Evolutionary conservation across 2,113 vertebrate species (phyloP).

Genomic region (Tetraodon nigroviridis): DNA sequence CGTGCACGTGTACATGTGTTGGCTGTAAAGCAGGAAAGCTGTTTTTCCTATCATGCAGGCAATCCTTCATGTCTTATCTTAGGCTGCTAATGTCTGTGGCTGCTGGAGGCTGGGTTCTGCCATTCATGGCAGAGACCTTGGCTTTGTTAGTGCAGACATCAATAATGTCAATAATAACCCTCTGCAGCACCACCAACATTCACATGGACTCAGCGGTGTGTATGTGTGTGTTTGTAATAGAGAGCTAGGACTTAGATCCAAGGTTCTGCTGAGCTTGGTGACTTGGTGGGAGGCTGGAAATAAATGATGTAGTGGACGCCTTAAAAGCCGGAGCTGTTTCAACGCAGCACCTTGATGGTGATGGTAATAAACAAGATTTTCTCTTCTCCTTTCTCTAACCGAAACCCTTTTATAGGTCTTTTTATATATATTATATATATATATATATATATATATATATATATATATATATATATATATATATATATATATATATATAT

Average conservation of each 20-base stretch:
- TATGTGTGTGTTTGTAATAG: constrained; percentile 7
- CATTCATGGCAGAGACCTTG: constrained; percentile 80
- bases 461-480: no score
- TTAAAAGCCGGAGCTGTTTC: constrained; percentile 38
- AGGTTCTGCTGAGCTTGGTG: constrained; percentile 29
- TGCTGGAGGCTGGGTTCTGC: constrained; percentile 72
- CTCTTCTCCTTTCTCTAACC: no score
- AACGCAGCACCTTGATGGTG: constrained; percentile 25
- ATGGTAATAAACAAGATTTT: background rate
- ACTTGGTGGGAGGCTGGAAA: constrained; percentile 5
- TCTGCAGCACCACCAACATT: constrained; percentile 62
- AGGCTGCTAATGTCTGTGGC: constrained; percentile 76
- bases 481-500: no score
- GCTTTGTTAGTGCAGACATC: constrained; percentile 80
- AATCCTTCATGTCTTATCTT: constrained; percentile 81
- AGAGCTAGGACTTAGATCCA: constrained; percentile 36
- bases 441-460: no score
- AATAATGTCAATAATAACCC: constrained; percentile 75
- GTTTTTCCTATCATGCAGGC: constrained; percentile 71
- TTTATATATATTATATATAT: no score
- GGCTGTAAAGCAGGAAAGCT: constrained; percentile 34
- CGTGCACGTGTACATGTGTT: background rate
- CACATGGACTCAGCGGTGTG: constrained; percentile 16
- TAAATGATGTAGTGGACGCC: constrained; percentile 14
- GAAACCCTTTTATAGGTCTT: no score